Base-by-base conservation (phyloP, 2,888 invertebrate species). In the Caenorhabditis auriculariae region DNA sequence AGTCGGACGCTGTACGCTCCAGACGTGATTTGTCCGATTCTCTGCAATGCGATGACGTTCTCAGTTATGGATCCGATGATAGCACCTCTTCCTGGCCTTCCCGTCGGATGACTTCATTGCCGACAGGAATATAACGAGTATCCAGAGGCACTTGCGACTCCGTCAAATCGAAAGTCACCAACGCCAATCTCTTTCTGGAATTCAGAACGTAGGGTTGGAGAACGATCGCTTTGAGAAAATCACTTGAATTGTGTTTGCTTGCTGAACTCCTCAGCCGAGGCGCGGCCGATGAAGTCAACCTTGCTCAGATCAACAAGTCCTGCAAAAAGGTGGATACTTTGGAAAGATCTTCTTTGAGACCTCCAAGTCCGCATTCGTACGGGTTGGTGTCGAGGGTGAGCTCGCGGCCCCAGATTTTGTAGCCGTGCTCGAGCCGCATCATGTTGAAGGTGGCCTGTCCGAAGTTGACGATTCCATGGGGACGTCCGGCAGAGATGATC, bases 21-120 rank as follows among this genome's bases (percentile, higher is more conserved):
- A 3, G 84, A 84, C 1, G 84, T 84, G 12, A 83, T 82, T 67
- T 82, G 82, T 3, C 84, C 84, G 44, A 85, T 81, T 35, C 82
- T 78, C 83, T 83, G 61, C n/a, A 73, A 67, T 19, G 35, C 32
- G 5, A 27, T 15, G 19, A 19, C 9, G 15, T 32, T n/a, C 9
- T 32, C n/a, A 12, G 9, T 32, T 32, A n/a, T 32, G 17, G 17
- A 17, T 19, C 9, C 7, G 41, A 7, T 42, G 17, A 23, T 41
- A 41, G 27, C 50, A 80, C 80, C 74, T 79, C 66, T 23, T 75
- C 76, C 45, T 70, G 54, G 52, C 71, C 72, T 27, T 63, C 68
- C n/a, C 54, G 44, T 44, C 69, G 50, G 32, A 73, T 56, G 27
- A 73, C 71, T 47, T 74, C 75, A 45, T 63, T 65, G 29, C 74